Conservation (phyloP, 2,113 vertebrate genomes). For the Eudorcas thomsonii region DNA sequence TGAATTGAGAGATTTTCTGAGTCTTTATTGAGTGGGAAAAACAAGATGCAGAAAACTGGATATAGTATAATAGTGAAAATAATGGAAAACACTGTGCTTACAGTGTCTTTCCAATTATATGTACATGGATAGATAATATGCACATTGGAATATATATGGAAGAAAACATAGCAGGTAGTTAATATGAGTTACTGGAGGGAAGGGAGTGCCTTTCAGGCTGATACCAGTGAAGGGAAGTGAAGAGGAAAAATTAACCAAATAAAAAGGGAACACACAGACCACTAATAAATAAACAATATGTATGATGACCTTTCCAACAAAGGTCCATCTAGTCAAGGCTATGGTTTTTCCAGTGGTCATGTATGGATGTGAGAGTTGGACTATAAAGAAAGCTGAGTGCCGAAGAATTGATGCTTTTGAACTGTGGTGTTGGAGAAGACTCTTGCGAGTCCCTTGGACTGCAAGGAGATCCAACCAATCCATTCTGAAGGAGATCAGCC, state of each 20-base stretch:
- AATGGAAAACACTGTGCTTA: not conserved
- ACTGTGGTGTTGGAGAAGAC: too few relatives aligned
- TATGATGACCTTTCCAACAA: not conserved
- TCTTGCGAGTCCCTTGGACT: too few relatives aligned
- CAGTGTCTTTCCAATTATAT: not conserved
- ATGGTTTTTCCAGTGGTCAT: too few relatives aligned
- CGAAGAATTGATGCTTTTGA: too few relatives aligned
- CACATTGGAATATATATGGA: not conserved
- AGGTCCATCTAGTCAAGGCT: not conserved
- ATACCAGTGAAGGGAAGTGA: not conserved
- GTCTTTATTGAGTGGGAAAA: not conserved
- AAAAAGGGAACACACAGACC: not conserved
- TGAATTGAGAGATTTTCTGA: slow-evolving; percentile 5
- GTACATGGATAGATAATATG: not conserved
- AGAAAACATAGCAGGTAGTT: not conserved
- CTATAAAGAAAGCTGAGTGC: too few relatives aligned
- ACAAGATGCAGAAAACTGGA: not conserved
- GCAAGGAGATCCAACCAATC: too few relatives aligned
- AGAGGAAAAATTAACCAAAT: not conserved
- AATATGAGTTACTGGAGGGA: not conserved
- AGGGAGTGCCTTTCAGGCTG: not conserved
- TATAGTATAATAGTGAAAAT: not conserved
- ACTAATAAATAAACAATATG: not conserved
- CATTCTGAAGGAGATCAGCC: too few relatives aligned
- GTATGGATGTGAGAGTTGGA: too few relatives aligned